Evolutionary conservation across 2,113 vertebrate species (phyloP).

Genomic region (Ahaetulla prasina): DNA sequence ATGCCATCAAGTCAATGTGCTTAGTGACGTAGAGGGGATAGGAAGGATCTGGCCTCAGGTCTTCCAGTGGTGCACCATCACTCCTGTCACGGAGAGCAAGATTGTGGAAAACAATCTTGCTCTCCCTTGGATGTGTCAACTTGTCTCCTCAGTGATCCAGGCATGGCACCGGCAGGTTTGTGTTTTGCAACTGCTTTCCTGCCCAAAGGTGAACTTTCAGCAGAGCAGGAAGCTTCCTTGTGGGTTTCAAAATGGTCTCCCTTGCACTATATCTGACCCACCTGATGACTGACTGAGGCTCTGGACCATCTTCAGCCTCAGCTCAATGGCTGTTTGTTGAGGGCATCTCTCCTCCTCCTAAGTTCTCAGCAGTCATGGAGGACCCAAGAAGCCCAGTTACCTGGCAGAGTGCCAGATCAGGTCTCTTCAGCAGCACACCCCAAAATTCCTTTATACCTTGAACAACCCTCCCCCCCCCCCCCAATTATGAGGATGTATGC

Average conservation of each 20-base stretch:
- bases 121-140: constrained; percentile 34
- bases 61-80: neutral
- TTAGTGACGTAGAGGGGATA: neutral
- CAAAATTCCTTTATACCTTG: neutral
- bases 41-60: neutral
- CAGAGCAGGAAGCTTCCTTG: neutral
- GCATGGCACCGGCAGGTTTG: neutral
- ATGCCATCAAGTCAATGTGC: neutral
- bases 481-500: neutral
- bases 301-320: neutral
- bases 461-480: neutral
- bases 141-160: neutral
- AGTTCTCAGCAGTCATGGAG: neutral
- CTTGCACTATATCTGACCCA: neutral
- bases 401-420: neutral
- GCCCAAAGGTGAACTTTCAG: neutral
- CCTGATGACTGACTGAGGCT: neutral
- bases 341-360: neutral
- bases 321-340: neutral
- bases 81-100: neutral
- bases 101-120: constrained; percentile 7
- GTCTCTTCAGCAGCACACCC: neutral
- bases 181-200: neutral
- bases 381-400: neutral
- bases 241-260: neutral